Conservation (phyloP, 2,113 vertebrate genomes). For the Delphinus delphis region DNA sequence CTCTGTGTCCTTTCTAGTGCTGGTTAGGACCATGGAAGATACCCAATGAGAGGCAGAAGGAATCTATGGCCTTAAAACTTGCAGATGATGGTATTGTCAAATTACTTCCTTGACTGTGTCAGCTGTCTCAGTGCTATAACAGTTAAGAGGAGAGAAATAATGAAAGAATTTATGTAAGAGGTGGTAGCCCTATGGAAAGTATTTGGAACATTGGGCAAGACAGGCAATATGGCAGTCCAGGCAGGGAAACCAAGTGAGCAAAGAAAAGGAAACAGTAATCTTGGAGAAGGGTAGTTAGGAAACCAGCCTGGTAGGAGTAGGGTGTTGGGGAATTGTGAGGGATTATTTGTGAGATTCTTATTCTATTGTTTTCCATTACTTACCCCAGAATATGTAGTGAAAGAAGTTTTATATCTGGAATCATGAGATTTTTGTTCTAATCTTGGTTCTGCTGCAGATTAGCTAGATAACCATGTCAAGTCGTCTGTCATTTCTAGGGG, state of each 20-base stretch:
- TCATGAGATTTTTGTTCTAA: neutral
- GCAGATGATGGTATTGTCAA: neutral
- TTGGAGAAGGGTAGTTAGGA: neutral
- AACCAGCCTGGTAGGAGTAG: neutral
- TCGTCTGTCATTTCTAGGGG: neutral
- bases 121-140: neutral
- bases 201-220: neutral
- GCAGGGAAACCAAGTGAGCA: neutral
- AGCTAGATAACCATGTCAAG: neutral
- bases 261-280: neutral
- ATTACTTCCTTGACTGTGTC: neutral
- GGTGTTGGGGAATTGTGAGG: neutral
- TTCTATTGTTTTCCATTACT: neutral
- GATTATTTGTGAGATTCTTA: neutral
- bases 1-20: neutral
- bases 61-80: neutral
- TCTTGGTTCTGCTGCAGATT: neutral
- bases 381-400: neutral
- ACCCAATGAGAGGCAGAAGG: neutral
- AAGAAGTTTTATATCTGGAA: neutral
- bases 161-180: neutral
- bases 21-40: neutral
- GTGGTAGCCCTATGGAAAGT: neutral
- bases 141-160: neutral
- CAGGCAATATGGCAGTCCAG: neutral